Evolutionary conservation across 2,888 invertebrate genomes (phyloP), one percentile per base, ranked within the genome.

Genomic region (Ametastegia equiseti): DNA sequence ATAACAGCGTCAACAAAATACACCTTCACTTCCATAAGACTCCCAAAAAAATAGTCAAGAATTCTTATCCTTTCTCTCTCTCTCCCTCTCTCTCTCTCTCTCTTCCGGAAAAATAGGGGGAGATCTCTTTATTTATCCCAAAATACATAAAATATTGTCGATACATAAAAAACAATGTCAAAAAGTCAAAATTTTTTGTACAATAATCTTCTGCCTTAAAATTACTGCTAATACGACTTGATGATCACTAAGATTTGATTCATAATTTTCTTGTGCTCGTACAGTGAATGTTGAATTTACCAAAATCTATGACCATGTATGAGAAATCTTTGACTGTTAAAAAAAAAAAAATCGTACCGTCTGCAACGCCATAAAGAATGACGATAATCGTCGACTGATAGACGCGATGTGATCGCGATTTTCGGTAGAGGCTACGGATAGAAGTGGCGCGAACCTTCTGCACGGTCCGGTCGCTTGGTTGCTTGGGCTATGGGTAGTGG

Each of bases 401-500:
- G 36, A 67, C 19, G 5, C 36, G 9, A 27, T 5, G 71, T 27
- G 42, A n/a, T 69, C 42, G 23, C 39, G 9, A 47, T 30, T 47
- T 71, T 71, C 75, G 75, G 36, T n/a, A 54, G 6, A 19, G 19
- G 54, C 11, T 54, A 27, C 75, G 47, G 71, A 71, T 33, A 42
- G 75, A 75, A 75, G 75, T 75, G 75, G 75, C 75, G 78, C 78
- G 78, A 78, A 78, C 63, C 19, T 50, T 54, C 75, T 54, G 36
- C 50, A 54, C 13, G 36, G 75, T 75, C 75, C 78, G 57, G n/a
- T 60, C 45, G n/a, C n/a, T n/a, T n/a, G n/a, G n/a, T 78, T 27
- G 75, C 36, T 75, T 45, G 75, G 75, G 57, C 57, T 36, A 57
- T 75, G 78, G 75, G 78, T 78, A 78, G 78, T 78, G 78, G 78